phyloP scores from a whole-genome alignment of 2,888 invertebrate species.

The Orchesella flavescens region DNA sequence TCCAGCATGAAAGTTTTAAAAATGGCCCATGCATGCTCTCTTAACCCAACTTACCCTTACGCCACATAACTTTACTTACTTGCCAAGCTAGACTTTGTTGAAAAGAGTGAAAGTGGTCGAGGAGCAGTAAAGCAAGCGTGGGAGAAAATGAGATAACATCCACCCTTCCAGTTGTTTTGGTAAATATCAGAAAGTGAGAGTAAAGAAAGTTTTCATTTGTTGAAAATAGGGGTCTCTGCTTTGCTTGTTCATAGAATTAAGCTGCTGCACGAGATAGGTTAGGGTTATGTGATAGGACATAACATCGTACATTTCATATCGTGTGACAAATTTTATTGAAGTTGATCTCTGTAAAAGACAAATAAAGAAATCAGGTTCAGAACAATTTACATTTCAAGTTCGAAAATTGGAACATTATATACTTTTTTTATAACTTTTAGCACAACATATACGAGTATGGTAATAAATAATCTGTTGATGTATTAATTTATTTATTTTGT shows the following conservation, averaged over 20 bases:
- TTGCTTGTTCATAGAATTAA: not conserved
- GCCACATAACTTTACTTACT: not conserved
- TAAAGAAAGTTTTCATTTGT: not conserved
- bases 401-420: no score
- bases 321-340: no score
- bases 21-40: not conserved
- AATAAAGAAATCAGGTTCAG: no score
- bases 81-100: not conserved
- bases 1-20: slow-evolving; percentile 15
- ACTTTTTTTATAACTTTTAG: no score
- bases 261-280: no score
- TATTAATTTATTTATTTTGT: no score
- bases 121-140: not conserved
- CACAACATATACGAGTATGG: no score
- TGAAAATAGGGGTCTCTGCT: slow-evolving; percentile 35
- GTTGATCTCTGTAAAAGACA: no score
- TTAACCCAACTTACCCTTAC: not conserved
- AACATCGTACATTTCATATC: no score
- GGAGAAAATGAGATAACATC: slow-evolving; percentile 7
- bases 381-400: no score
- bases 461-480: no score
- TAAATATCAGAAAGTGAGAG: slow-evolving; percentile 11
- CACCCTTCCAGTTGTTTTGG: slow-evolving; percentile 26
- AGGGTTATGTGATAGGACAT: no score
- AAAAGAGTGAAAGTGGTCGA: not conserved